Conservation (phyloP, 2,113 vertebrate genomes). For the Eretmochelys imbricata region DNA sequence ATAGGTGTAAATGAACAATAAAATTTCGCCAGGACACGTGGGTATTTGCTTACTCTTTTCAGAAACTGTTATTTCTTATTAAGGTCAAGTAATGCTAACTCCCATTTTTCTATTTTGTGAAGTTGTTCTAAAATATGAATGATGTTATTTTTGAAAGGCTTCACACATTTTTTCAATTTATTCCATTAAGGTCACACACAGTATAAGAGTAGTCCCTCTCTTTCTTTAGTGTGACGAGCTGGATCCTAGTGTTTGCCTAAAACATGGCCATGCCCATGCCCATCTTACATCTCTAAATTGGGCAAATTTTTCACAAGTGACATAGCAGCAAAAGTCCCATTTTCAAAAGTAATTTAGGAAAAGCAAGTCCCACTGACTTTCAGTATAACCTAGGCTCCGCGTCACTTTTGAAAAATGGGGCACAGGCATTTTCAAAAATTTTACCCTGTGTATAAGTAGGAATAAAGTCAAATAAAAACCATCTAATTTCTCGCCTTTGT, state of each 20-base stretch:
- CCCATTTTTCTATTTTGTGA: rapidly evolving
- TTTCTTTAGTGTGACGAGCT: neutral
- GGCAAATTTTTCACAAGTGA: neutral
- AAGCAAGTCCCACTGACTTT: neutral
- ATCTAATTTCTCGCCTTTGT: neutral
- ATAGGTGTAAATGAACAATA: neutral
- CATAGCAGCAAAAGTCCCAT: neutral
- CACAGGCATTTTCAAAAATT: neutral
- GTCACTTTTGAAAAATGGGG: neutral
- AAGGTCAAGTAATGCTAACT: neutral
- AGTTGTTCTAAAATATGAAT: neutral
- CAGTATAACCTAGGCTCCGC: neutral
- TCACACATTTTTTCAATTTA: neutral
- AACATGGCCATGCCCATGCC: rapidly evolving
- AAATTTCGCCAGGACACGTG: neutral
- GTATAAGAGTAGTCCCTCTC: neutral
- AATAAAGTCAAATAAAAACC: neutral
- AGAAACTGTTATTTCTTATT: neutral
- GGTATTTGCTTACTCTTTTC: neutral
- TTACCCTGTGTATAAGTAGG: neutral
- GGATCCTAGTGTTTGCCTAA: neutral
- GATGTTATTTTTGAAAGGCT: neutral
- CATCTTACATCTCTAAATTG: neutral
- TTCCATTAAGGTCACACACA: rapidly evolving
- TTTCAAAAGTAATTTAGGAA: rapidly evolving